These are phyloP conservation scores for Sakesphorus luctuosus DNA, from an alignment of 2,113 vertebrate genomes.

Conservation along the genomic window DNA sequence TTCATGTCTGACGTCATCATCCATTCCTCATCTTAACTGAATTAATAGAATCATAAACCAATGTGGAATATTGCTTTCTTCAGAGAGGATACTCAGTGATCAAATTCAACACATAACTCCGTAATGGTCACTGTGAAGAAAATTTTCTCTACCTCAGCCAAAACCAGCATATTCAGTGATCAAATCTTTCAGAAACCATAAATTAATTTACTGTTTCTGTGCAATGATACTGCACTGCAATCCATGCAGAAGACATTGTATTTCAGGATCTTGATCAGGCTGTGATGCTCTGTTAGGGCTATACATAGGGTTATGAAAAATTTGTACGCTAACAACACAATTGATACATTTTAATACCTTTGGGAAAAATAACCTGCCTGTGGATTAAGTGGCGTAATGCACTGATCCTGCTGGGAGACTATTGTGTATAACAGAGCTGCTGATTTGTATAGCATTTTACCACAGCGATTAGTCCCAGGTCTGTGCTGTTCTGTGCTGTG, in stretches of 20 bases:
- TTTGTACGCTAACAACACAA: background rate
- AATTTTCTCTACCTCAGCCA: background rate
- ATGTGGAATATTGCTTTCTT: background rate
- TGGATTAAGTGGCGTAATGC: background rate
- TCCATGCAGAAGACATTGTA: background rate
- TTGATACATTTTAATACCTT: background rate
- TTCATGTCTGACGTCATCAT: background rate
- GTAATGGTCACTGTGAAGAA: background rate
- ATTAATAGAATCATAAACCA: background rate
- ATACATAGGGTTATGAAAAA: background rate
- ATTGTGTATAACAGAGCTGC: background rate
- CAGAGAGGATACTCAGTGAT: background rate
- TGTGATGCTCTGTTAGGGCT: background rate
- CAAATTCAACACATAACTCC: background rate
- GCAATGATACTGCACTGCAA: background rate
- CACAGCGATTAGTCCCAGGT: background rate
- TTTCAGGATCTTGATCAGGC: background rate
- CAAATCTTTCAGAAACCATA: background rate
- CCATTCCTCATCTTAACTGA: background rate
- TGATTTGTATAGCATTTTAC: background rate
- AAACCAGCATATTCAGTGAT: background rate
- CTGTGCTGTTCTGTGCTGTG: background rate
- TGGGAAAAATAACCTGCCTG: background rate
- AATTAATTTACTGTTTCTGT: background rate
- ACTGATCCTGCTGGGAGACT: background rate